phyloP scores from a whole-genome alignment of 2,888 invertebrate genomes.

The Acholoe squamosa region DNA sequence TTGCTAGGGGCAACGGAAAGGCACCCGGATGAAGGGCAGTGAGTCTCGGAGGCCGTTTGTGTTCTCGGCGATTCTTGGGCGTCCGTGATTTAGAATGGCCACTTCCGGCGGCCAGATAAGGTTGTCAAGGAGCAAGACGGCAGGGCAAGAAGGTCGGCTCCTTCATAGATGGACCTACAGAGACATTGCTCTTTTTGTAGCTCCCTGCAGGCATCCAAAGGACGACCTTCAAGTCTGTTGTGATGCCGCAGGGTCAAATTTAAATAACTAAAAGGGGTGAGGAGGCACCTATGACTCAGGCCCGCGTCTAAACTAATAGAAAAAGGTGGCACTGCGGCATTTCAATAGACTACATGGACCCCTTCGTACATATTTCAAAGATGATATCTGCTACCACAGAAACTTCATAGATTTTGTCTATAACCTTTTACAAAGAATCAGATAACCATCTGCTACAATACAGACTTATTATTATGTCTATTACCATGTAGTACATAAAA shows the following conservation, averaged over 20 bases:
- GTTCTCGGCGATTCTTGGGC: constrained; percentile 17
- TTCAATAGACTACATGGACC: too few species aligned
- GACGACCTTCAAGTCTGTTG: neutral
- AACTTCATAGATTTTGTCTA: too few species aligned
- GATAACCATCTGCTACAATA: too few species aligned
- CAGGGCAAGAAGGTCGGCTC: neutral
- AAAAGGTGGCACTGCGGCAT: too few species aligned
- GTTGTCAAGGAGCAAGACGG: neutral
- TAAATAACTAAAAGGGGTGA: neutral
- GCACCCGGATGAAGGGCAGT: neutral
- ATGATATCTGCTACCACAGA: too few species aligned
- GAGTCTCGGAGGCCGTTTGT: constrained; percentile 23
- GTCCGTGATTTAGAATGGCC: constrained; percentile 8
- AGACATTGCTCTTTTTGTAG: neutral
- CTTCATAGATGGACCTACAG: neutral
- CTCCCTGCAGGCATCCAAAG: neutral
- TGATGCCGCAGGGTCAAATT: neutral
- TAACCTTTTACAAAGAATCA: too few species aligned
- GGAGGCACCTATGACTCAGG: too few species aligned
- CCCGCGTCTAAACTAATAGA: too few species aligned
- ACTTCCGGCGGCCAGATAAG: neutral
- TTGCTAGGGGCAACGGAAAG: constrained; percentile 29
- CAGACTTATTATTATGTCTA: too few species aligned
- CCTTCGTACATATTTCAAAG: too few species aligned
- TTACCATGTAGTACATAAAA: too few species aligned